Percentiles rank a stretch among this genome's conserved stretches.
Evolutionary conservation across 1,140 invertebrate species (phyloP).

Genomic region (Drosophila nigrodunni): DNA sequence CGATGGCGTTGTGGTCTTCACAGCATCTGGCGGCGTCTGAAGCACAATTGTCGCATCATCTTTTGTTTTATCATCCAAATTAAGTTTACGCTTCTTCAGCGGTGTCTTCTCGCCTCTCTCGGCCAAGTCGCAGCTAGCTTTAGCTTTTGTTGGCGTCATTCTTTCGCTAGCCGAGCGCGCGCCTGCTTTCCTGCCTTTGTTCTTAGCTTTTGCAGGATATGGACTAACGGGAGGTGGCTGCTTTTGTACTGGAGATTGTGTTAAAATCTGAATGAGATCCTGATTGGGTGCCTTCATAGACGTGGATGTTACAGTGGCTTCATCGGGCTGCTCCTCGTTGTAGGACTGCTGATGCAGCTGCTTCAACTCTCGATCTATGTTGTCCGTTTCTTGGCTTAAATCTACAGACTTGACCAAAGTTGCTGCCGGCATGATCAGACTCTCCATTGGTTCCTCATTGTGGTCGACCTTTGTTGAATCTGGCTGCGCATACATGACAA

Average conservation of each 20-base stretch:
- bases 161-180: slow-evolving; percentile 1
- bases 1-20: not conserved
- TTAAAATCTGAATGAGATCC: slow-evolving; percentile 40
- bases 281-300: slow-evolving; percentile 53
- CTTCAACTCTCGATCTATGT: slow-evolving; percentile 52
- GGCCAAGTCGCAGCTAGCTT: not conserved
- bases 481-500: slow-evolving; percentile 59
- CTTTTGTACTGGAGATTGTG: slow-evolving; percentile 43
- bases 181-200: not conserved
- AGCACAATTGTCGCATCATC: not conserved
- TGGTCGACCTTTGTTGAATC: slow-evolving; percentile 68
- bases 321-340: slow-evolving; percentile 45
- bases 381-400: slow-evolving; percentile 52
- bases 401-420: not conserved
- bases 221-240: not conserved
- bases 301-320: slow-evolving; percentile 63
- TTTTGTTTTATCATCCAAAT: slow-evolving; percentile 17
- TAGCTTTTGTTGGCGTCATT: not conserved
- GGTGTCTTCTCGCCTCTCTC: slow-evolving; percentile 25
- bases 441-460: slow-evolving; percentile 42
- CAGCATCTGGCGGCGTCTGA: slow-evolving; percentile 12
- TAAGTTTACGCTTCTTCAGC: slow-evolving; percentile 39
- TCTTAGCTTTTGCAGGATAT: slow-evolving; percentile 1
- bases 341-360: slow-evolving; percentile 53
- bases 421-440: slow-evolving; percentile 6